Evolutionary conservation across 1,140 invertebrate genomes (phyloP).

Genomic region (Papilio helenus): DNA sequence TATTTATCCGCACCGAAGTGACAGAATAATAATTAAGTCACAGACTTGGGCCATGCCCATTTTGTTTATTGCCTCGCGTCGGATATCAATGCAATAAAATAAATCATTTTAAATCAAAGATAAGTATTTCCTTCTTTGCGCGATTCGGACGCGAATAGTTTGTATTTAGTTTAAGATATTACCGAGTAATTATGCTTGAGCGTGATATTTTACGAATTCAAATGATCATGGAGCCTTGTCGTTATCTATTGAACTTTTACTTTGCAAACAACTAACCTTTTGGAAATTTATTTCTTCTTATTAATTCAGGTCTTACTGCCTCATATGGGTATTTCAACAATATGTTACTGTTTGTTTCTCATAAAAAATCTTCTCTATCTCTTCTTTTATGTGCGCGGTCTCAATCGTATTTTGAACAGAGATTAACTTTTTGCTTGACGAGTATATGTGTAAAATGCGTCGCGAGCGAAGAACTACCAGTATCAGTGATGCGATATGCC

Average conservation of each 20-base stretch:
- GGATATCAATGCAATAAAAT: slow-evolving; percentile 61
- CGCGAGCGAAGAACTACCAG: slow-evolving; percentile 57
- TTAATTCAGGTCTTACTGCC: background rate
- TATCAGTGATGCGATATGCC: slow-evolving; percentile 68
- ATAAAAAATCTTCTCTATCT: background rate
- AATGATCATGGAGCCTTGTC: slow-evolving; percentile 1
- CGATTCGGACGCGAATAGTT: slow-evolving; percentile 54
- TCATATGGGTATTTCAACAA: too few relatives aligned
- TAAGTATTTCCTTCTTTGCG: slow-evolving; percentile 62
- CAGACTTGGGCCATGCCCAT: slow-evolving; percentile 52
- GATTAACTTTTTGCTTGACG: slow-evolving; percentile 63
- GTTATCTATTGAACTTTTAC: slow-evolving; percentile 34
- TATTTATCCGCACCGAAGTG: slow-evolving; percentile 53
- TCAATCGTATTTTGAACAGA: slow-evolving; percentile 59
- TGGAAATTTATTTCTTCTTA: background rate
- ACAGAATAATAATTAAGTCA: slow-evolving; percentile 69
- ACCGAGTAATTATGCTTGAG: slow-evolving; percentile 45
- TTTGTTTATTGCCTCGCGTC: slow-evolving; percentile 65
- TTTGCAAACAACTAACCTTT: background rate
- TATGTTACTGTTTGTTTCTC: too few relatives aligned
- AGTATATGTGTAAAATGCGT: slow-evolving; percentile 60
- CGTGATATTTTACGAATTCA: slow-evolving; percentile 44
- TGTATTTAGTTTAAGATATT: slow-evolving; percentile 50
- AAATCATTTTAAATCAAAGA: slow-evolving; percentile 64
- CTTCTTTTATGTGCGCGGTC: slow-evolving; percentile 56